Conservation (phyloP, 2,888 invertebrate genomes). For the Drosophila seclusa region DNA sequence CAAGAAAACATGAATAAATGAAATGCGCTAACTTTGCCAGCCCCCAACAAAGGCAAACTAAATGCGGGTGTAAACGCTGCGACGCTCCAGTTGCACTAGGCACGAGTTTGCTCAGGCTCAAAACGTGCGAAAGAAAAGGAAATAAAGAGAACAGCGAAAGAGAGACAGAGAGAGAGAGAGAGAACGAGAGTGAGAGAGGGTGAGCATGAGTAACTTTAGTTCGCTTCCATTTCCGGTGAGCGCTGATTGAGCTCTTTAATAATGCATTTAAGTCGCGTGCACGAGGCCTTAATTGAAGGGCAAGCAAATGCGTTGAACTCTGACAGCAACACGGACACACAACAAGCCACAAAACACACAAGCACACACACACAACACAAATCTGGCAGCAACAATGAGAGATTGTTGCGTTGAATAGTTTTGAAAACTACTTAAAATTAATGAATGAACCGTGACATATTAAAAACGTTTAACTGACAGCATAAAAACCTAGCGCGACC, state of each 20-base stretch:
- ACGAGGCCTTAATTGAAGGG: conserved; percentile 38
- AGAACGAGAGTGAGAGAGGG: conserved; percentile 5
- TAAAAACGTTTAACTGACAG: conserved; percentile 56
- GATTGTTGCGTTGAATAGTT: conserved; percentile 69
- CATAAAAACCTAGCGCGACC: conserved; percentile 46
- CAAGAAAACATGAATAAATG: conserved; percentile 78
- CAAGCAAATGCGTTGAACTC: conserved; percentile 23
- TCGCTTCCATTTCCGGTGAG: conserved; percentile 61
- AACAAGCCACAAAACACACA: not conserved
- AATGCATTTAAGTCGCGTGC: conserved; percentile 45
- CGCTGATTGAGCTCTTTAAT: conserved; percentile 73
- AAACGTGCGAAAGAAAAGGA: conserved; percentile 16
- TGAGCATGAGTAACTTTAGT: conserved; percentile 28
- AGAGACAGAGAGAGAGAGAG: not conserved
- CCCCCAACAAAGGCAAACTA: conserved; percentile 72
- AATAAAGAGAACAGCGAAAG: not conserved
- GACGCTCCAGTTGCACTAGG: conserved; percentile 43
- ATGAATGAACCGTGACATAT: conserved; percentile 75
- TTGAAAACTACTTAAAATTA: conserved; percentile 70
- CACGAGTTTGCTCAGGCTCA: conserved; percentile 3
- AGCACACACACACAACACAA: conserved; percentile 21
- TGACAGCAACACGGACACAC: conserved; percentile 17
- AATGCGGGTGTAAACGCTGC: conserved; percentile 71
- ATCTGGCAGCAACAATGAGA: conserved; percentile 43
- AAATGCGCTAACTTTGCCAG: conserved; percentile 74